Base-by-base conservation (phyloP, 2,113 vertebrate genomes). In the Rhagologus leucostigma region DNA sequence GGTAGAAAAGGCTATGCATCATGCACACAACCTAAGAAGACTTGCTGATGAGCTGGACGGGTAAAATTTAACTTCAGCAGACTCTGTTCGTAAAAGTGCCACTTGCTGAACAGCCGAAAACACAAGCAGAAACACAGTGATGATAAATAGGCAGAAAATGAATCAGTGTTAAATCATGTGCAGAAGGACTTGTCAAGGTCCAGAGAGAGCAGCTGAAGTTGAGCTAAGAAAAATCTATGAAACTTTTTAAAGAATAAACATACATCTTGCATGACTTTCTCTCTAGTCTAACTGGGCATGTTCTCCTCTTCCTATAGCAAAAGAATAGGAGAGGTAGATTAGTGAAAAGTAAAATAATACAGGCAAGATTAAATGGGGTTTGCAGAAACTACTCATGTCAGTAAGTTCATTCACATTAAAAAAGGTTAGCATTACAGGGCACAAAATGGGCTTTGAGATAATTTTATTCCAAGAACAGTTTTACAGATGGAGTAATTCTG, bases 1-100 rank as follows among this genome's bases (percentile, higher is more conserved):
- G 96, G 99, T 99, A 52, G 98, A 98, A 95, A 98, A 97, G 79
- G 98, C 99, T 11, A 96, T 97, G 70, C 87, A 98, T 7, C 98
- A 99, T 11, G 98, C 99, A 21, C 73, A 97, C 10, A 97, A 98
- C 30, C 98, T 99, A 93, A 97, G 98, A 64, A 97, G 91, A 93
- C 98, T 98, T 87, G 98, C 99, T 73, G 95, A 98, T 17, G 95
- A 98, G 62, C 87, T 99, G 89, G 98, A 98, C 32, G 93, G 98
- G 99, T 99, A 98, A 98, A 97, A 62, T 63, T 59, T 70, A 60
- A 81, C 77, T 89, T 89, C 50, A 64, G 27, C 27, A 84, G 35
- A 44, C n/a, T 81, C 42, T 93, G 33, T 22, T 91, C 27, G 47
- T 27, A 70, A 5, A 67, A 80, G 42, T 32, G 75, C 42, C 90